Conservation (phyloP, 2,888 invertebrate genomes). For the Aproaerema taeniolella region DNA sequence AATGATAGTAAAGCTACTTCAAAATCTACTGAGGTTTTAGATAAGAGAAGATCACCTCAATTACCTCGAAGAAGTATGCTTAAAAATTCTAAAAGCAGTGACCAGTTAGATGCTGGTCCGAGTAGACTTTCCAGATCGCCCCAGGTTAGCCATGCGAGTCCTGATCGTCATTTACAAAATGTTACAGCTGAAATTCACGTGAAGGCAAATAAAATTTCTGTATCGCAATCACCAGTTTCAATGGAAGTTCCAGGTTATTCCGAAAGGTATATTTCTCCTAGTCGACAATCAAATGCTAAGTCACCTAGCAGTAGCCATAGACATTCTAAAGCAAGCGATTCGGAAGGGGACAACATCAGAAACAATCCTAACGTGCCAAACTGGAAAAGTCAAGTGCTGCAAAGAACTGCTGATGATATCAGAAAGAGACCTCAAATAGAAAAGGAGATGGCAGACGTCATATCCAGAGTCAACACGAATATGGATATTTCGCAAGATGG, state of each 20-base stretch:
- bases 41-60: slow-evolving; percentile 45
- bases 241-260: slow-evolving; percentile 48
- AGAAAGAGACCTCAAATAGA: slow-evolving; percentile 56
- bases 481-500: slow-evolving; percentile 71
- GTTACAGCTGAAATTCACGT: slow-evolving; percentile 70
- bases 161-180: slow-evolving; percentile 44
- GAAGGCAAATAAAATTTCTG: slow-evolving; percentile 53
- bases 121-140: slow-evolving; percentile 49
- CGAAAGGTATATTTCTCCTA: slow-evolving; percentile 49
- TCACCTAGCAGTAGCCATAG: slow-evolving; percentile 45
- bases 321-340: slow-evolving; percentile 39
- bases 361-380: slow-evolving; percentile 35
- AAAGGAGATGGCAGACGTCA: slow-evolving; percentile 55
- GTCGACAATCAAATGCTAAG: slow-evolving; percentile 51
- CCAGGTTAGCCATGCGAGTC: slow-evolving; percentile 31
- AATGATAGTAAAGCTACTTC: slow-evolving; percentile 62
- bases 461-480: slow-evolving; percentile 44
- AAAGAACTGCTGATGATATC: slow-evolving; percentile 66
- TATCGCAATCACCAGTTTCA: slow-evolving; percentile 60
- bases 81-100: slow-evolving; percentile 62
- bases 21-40: slow-evolving; percentile 70
- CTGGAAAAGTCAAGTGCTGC: slow-evolving; percentile 69
- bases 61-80: slow-evolving; percentile 49
- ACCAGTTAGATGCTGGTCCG: slow-evolving; percentile 58
- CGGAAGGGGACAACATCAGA: slow-evolving; percentile 37